phyloP scores from a whole-genome alignment of 2,888 invertebrate genomes.

The Chalcosyrphus nemorum region DNA sequence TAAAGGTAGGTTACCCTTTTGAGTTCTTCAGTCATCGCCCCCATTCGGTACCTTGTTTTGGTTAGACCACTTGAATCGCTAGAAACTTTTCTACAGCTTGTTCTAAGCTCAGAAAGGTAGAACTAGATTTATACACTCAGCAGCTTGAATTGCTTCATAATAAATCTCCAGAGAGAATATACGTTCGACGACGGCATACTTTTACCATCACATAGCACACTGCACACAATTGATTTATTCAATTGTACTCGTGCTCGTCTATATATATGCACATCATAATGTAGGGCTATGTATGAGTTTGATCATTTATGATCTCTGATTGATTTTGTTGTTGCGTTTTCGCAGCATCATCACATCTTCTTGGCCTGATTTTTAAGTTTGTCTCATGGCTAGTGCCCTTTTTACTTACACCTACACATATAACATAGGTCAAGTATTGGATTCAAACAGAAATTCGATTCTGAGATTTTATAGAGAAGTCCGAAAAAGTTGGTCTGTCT shows the following conservation, averaged over 20 bases:
- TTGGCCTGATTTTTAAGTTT: slow-evolving; percentile 26
- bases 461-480: too few species aligned
- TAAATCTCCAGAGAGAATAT: slow-evolving; percentile 35
- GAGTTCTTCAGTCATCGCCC: slow-evolving; percentile 61
- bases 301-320: slow-evolving; percentile 52
- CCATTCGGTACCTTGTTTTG: slow-evolving; percentile 61
- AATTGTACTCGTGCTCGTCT: slow-evolving; percentile 7
- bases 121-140: slow-evolving; percentile 48
- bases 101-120: slow-evolving; percentile 26
- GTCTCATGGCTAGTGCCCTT: not conserved
- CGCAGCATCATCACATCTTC: slow-evolving; percentile 38
- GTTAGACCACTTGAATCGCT: slow-evolving; percentile 62
- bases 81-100: slow-evolving; percentile 34
- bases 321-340: slow-evolving; percentile 42
- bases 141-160: slow-evolving; percentile 36
- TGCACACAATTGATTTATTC: slow-evolving; percentile 44
- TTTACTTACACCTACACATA: too few species aligned
- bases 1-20: slow-evolving; percentile 59
- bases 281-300: not conserved
- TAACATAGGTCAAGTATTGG: too few species aligned
- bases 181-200: too few species aligned
- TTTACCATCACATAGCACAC: slow-evolving; percentile 11
- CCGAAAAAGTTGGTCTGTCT: too few species aligned
- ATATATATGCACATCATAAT: too few species aligned
- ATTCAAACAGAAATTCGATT: too few species aligned